These are phyloP conservation scores for Geococcyx californianus DNA, from an alignment of 2,113 vertebrate genomes.

Conservation along the genomic window DNA sequence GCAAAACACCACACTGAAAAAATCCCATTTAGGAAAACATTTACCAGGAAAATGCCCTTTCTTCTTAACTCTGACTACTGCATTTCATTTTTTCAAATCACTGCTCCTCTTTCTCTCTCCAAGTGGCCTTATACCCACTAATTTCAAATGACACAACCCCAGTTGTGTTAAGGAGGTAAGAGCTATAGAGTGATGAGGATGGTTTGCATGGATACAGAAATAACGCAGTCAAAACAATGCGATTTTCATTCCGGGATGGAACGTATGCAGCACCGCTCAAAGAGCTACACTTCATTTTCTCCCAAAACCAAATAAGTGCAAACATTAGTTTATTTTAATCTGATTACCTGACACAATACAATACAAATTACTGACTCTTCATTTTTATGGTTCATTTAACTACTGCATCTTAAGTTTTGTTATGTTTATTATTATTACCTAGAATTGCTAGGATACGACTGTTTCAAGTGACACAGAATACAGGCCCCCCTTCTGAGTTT, in stretches of 20 bases:
- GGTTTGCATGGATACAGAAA: slow-evolving; percentile 66
- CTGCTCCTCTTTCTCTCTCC: slow-evolving; percentile 31
- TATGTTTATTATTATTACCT: slow-evolving; percentile 52
- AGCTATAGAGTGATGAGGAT: slow-evolving; percentile 40
- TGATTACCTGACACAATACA: slow-evolving; percentile 60
- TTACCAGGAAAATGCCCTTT: slow-evolving; percentile 73
- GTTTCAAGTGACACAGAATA: slow-evolving; percentile 30
- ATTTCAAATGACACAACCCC: slow-evolving; percentile 59
- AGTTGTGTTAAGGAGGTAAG: slow-evolving; percentile 28
- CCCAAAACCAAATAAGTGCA: slow-evolving; percentile 48
- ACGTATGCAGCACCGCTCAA: slow-evolving; percentile 38
- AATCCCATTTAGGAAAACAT: slow-evolving; percentile 71
- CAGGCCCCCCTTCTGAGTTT: slow-evolving; percentile 11
- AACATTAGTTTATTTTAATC: slow-evolving; percentile 70
- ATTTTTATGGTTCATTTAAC: slow-evolving; percentile 62
- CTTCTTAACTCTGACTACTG: slow-evolving; percentile 62
- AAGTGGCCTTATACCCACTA: slow-evolving; percentile 30
- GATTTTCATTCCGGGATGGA: slow-evolving; percentile 67
- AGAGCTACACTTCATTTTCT: slow-evolving; percentile 68
- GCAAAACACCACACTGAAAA: slow-evolving; percentile 69
- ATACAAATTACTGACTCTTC: slow-evolving; percentile 40
- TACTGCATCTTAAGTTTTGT: slow-evolving; percentile 42
- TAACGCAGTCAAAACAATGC: slow-evolving; percentile 68
- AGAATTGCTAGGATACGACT: slow-evolving; percentile 59
- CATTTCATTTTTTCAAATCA: slow-evolving; percentile 54